phyloP scores from a whole-genome alignment of 1,140 invertebrate genomes.

The Heliconius hewitsoni region DNA sequence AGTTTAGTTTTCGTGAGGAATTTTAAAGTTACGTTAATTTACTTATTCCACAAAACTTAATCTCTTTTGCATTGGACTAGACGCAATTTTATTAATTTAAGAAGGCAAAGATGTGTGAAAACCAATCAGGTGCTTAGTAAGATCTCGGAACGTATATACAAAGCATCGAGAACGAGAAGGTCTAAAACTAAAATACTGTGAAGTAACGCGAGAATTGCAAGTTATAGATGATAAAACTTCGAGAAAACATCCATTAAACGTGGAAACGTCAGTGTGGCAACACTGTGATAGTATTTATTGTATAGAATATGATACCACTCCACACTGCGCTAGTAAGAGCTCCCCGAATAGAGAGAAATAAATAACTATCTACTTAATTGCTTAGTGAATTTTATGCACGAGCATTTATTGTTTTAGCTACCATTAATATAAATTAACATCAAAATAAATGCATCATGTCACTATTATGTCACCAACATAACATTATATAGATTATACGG shows the following conservation, averaged over 20 bases:
- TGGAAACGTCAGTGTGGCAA: constrained; percentile 50
- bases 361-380: constrained; percentile 72
- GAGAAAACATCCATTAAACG: constrained; percentile 6
- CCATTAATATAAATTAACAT: constrained; percentile 80
- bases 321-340: constrained; percentile 48
- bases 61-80: constrained; percentile 80
- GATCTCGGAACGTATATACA: constrained; percentile 64
- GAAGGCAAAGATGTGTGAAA: constrained; percentile 79
- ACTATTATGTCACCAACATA: constrained; percentile 78
- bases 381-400: constrained; percentile 72
- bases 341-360: constrained; percentile 56
- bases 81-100: constrained; percentile 77
- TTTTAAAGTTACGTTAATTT: constrained; percentile 59
- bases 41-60: constrained; percentile 74
- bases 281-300: constrained; percentile 27
- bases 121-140: constrained; percentile 55
- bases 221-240: constrained; percentile 27
- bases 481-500: constrained; percentile 51
- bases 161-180: constrained; percentile 53
- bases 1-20: constrained; percentile 48
- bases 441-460: constrained; percentile 81
- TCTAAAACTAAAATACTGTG: constrained; percentile 77
- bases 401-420: constrained; percentile 80
- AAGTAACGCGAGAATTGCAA: constrained; percentile 21
- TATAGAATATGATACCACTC: constrained; percentile 64